Evolutionary conservation across 2,113 vertebrate genomes (phyloP).

Genomic region (Onychostruthus taczanowskii): DNA sequence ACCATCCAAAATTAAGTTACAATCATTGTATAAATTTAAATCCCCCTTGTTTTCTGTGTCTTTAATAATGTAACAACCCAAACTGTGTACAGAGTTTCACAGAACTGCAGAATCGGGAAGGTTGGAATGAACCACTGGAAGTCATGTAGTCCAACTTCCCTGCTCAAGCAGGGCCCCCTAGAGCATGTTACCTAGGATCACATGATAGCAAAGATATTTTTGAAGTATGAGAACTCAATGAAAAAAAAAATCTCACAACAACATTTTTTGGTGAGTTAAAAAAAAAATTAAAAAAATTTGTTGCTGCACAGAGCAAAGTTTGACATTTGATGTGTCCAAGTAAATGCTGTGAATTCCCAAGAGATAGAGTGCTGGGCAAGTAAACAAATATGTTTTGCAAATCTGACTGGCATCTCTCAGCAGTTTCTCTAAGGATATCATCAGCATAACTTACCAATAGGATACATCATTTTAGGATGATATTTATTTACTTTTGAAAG

Average conservation of each 20-base stretch:
- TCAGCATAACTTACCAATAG: conserved; percentile 7
- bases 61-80: background rate
- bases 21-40: background rate
- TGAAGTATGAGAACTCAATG: background rate
- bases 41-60: background rate
- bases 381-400: conserved; percentile 33
- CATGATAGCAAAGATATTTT: background rate
- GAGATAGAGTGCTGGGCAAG: background rate
- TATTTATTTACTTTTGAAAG: conserved; percentile 37
- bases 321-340: background rate
- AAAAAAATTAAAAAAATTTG: background rate
- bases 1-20: background rate
- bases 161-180: background rate
- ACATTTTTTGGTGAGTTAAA: background rate
- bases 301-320: background rate
- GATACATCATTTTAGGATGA: background rate
- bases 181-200: background rate
- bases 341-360: background rate
- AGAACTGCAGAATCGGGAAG: background rate
- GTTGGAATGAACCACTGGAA: background rate
- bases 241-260: background rate
- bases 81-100: background rate
- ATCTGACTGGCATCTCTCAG: conserved; percentile 45
- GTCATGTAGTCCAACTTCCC: background rate
- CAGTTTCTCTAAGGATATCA: background rate